Evolutionary conservation across 2,888 invertebrate species (phyloP), one percentile per base, ranked within the genome.

Genomic region (Margaritifera margaritifera): DNA sequence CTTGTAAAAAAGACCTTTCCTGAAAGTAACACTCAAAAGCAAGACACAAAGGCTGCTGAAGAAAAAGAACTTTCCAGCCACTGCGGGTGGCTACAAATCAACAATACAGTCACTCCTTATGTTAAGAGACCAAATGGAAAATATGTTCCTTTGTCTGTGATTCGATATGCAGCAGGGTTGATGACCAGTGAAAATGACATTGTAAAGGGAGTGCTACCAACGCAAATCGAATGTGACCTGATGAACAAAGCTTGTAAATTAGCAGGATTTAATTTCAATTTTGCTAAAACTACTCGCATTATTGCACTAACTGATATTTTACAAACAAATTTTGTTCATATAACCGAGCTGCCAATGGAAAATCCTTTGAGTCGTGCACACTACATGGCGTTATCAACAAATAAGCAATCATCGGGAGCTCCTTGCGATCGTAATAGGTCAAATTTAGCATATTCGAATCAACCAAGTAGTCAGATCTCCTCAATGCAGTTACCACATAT

Each of bases 101-200:
- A 97, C 89, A 95, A 95, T 87, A 97, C 96, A 0, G 96, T 97
- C 31, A 96, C 97, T 67, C 97, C 97, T 0, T 97, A 96, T 86
- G 96, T 97, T 4, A 93, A 95, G 57, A 70, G 87, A 42, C 94
- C 94, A 82, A 92, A 92, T 77, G 84, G 84, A 58, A 96, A 96
- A 89, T 96, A 95, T 91, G 97, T 97, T 70, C 97, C 97, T 22
- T 90, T 97, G 65, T 85, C 86, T 54, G 87, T 88, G 27, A 85
- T 88, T 66, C 79, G 83, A 61, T 86, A 87, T 80, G 88, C 87
- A 42, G 88, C 88, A 42, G 85, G 84, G 8, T 78, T 88, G 24
- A 67, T 87, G 52, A 72, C 69, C 11, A 69, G 72, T 62, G 81
- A 74, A 8, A 76, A 78, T 25, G 74, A 81, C 27, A 76, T 78